Evolutionary conservation across 92 coral and sea anemone genomes (phyloP), one percentile per base, ranked within the genome.

Genomic region (Porites divaricata): DNA sequence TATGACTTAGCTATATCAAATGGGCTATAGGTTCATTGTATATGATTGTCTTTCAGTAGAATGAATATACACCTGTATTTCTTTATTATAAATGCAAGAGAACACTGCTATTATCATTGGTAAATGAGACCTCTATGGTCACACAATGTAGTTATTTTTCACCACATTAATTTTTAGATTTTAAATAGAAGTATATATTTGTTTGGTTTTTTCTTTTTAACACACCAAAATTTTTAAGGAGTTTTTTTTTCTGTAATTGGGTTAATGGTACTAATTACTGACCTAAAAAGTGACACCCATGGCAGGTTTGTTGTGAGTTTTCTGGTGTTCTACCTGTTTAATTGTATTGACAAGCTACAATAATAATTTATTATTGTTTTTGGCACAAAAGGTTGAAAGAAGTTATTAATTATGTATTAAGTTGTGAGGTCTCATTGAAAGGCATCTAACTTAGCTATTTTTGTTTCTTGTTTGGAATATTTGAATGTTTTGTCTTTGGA

Each of bases 11-110:
- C 45, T 28, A 68, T 51, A 51, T 67, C 85, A 68, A 53, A 53
- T 6, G 41, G 57, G 69, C 68, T 80, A 25, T 52, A 11, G 14
- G 8, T 53, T 58, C 77, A 80, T 80, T 80, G 85, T 80, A 17
- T 70, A 16, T 54, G n/a, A 49, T n/a, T 53, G 20, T 68, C 76
- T 64, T 65, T 50, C 62, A 65, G 23, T 48, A 48, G 50, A 49
- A 78, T n/a, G 48, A 41, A 80, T 54, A 67, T 54, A 50, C 53
- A 69, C 77, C 28, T 80, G 50, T 52, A 67, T 56, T 80, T 45
- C 70, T 76, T 28, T 35, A 35, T 35, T 35, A 35, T 35, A 35
- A 35, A 35, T 35, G 45, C 45, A 35, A 35, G 45, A 35, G 45
- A 35, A 35, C 45, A 35, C 19, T 52, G 15, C 26, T 35, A 67